Conservation (phyloP, 2,888 invertebrate genomes). For the Microdon myrmicae region DNA sequence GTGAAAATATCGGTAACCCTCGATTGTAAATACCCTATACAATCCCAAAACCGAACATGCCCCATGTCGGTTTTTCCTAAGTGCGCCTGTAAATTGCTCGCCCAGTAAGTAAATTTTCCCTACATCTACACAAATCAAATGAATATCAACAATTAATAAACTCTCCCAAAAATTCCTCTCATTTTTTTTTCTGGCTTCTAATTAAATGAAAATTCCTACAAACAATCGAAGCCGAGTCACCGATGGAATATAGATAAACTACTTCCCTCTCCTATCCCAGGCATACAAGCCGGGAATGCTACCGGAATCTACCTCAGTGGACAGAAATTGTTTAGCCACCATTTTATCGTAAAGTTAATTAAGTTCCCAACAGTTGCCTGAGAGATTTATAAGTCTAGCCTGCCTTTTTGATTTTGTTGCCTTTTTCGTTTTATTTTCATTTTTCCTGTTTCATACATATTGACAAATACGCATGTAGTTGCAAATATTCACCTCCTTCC, state of each 20-base stretch:
- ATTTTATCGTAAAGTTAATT: constrained; percentile 51
- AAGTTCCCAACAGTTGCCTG: constrained; percentile 43
- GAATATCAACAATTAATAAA: constrained; percentile 45
- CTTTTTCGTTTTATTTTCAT: not conserved
- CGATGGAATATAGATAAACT: not conserved
- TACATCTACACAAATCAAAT: constrained; percentile 29
- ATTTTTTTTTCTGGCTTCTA: constrained; percentile 1
- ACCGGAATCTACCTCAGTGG: constrained; percentile 41
- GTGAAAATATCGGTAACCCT: no score
- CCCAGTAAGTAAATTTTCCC: no score
- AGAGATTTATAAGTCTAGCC: not conserved
- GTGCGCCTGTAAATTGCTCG: no score
- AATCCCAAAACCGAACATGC: no score
- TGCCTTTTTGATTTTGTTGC: constrained; percentile 10
- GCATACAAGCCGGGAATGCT: constrained; percentile 14
- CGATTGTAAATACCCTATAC: no score
- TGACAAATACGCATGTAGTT: constrained; percentile 46
- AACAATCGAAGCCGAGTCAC: constrained; percentile 11
- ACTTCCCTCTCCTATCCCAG: not conserved
- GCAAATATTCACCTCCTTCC: constrained; percentile 36
- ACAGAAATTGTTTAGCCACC: constrained; percentile 49
- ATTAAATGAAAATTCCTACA: constrained; percentile 22
- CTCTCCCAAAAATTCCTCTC: constrained; percentile 16
- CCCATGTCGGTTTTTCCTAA: no score
- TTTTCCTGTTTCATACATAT: not conserved